Base-by-base conservation (phyloP, 2,888 invertebrate genomes). In the Gymnocheta viridis region DNA sequence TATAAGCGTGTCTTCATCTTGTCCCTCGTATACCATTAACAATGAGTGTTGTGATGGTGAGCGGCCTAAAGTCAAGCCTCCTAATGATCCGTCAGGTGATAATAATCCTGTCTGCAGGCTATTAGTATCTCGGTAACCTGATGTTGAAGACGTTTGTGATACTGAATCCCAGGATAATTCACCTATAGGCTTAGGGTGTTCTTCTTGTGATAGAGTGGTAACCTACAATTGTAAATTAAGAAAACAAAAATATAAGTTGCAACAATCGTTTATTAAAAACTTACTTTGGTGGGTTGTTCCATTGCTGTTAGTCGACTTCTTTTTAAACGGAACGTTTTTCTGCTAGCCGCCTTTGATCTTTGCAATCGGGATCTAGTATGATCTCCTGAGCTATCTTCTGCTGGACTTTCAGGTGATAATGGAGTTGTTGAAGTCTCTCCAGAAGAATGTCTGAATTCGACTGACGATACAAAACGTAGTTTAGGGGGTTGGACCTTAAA, bases 331-430 rank as follows among this genome's bases (percentile, higher is more conserved):
- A 98, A 98, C 0, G 98, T 98, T 92, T 97, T 98, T 88, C 98
- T 94, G 88, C 98, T 98, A 89, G 97, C 98, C 41, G 97, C 98
- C 92, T 98, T 98, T 73, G 98, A 96, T 22, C 98, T 94, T 90
- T 98, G 98, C 78, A 98, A 93, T 4, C 97, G 93, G 38, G 89
- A 94, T 93, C 91, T 93, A 91, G 88, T 93, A 91, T 90, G 93
- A 89, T 94, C 94, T 22, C 94, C 95, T 1, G 95, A 94, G 87
- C 94, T 94, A 87, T 95, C 95, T 89, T 95, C 95, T 47, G 93
- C 94, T 32, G 95, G 95, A 90, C 95, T 95, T 87, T 93, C 94
- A 22, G 96, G 96, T 54, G 96, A 96, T 81, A 96, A 91, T 0
- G 96, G 96, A 51, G 95, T 96, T 85, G 94, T 94, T 22, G 95